These are phyloP conservation scores for Crax fasciolata DNA, from an alignment of 2,797 vertebrate species.

Conservation along the genomic window DNA sequence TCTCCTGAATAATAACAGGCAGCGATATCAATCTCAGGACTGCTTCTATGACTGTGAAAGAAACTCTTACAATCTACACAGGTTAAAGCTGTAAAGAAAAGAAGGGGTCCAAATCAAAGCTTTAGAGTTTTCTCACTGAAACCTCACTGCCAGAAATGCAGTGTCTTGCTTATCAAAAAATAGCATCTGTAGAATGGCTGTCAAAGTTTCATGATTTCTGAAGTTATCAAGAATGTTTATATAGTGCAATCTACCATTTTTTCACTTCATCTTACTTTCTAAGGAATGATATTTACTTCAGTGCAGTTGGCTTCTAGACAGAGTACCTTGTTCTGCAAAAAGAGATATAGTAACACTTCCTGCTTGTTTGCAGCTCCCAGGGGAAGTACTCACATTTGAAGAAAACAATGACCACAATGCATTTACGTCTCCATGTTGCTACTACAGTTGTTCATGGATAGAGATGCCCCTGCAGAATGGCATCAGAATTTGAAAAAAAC, in stretches of 20 bases:
- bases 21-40: constrained; percentile 72
- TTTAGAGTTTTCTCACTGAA: constrained; percentile 65
- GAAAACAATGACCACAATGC: neutral
- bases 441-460: neutral
- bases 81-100: constrained; percentile 79
- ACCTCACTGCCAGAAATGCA: constrained; percentile 66
- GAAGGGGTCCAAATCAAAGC: constrained; percentile 77
- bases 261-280: neutral
- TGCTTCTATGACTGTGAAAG: constrained; percentile 77
- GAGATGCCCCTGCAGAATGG: constrained; percentile 3
- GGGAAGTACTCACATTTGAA: neutral
- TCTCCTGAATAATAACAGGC: constrained; percentile 72
- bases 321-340: neutral
- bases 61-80: constrained; percentile 65
- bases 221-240: constrained; percentile 65
- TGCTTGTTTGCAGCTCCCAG: neutral
- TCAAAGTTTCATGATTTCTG: constrained; percentile 73
- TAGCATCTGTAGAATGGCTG: constrained; percentile 70
- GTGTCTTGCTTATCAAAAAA: constrained; percentile 79
- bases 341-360: neutral
- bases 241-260: constrained; percentile 19
- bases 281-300: constrained; percentile 47
- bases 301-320: constrained; percentile 23
- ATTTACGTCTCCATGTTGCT: neutral
- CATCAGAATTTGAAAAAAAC: constrained; percentile 41